Conservation (phyloP, 2,113 vertebrate genomes). For the Mustela lutreola region DNA sequence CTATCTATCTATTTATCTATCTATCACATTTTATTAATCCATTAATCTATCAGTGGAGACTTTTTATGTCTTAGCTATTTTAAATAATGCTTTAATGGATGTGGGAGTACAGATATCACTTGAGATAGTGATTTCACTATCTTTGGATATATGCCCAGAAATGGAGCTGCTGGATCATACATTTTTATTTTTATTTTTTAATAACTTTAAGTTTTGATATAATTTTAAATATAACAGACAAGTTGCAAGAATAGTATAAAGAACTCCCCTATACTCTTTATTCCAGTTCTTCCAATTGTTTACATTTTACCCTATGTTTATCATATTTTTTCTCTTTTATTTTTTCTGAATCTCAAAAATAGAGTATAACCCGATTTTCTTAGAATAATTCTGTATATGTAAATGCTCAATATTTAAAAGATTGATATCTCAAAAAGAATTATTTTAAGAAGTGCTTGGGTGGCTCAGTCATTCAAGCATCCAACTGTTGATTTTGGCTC, state of each 20-base stretch:
- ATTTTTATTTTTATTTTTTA: neutral
- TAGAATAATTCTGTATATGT: slow-evolving; percentile 24
- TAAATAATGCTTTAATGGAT: neutral
- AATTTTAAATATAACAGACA: neutral
- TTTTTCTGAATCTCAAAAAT: slow-evolving; percentile 29
- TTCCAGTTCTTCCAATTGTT: neutral
- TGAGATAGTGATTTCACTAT: neutral
- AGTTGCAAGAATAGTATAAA: neutral
- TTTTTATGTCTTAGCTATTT: neutral
- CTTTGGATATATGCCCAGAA: neutral
- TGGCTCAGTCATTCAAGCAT: neutral
- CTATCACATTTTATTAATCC: neutral
- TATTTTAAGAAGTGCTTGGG: neutral
- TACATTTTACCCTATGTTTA: neutral
- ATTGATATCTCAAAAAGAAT: neutral
- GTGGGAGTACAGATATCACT: neutral
- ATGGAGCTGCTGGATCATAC: neutral
- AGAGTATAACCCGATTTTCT: neutral
- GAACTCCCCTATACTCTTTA: neutral
- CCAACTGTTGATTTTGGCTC: neutral
- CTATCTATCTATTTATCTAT: neutral
- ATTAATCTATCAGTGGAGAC: neutral
- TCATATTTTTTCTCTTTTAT: neutral
- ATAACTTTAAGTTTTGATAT: slow-evolving; percentile 15
- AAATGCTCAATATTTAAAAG: slow-evolving; percentile 56